phyloP scores from a whole-genome alignment of 1,140 invertebrate genomes.

The Polypedilum vanderplanki region DNA sequence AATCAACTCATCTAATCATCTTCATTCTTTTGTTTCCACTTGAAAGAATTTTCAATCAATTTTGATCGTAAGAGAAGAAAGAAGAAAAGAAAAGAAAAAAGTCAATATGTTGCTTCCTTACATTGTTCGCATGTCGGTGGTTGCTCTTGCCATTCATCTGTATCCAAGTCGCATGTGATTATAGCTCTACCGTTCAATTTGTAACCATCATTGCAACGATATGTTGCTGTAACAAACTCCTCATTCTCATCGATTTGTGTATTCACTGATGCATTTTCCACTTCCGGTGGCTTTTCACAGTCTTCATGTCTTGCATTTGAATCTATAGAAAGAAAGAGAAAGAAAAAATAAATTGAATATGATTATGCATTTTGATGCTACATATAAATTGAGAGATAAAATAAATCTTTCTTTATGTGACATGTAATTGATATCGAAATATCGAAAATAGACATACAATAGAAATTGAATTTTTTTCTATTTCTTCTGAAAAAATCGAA shows the following conservation, averaged over 20 bases:
- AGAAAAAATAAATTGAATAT: too few relatives aligned
- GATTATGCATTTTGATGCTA: too few relatives aligned
- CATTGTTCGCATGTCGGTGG: constrained; percentile 36
- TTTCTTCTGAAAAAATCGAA: not conserved
- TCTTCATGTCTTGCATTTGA: constrained; percentile 30
- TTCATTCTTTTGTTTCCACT: too few relatives aligned
- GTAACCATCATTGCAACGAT: constrained; percentile 37
- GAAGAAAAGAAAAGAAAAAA: too few relatives aligned
- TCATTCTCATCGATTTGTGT: constrained; percentile 32
- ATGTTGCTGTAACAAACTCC: constrained; percentile 35
- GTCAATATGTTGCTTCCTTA: constrained; percentile 25
- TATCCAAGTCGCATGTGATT: constrained; percentile 36
- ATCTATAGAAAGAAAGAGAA: not conserved
- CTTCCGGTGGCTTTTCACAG: constrained; percentile 35
- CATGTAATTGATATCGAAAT: not conserved
- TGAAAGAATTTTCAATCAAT: too few relatives aligned
- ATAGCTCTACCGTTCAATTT: constrained; percentile 34
- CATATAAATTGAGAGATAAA: too few relatives aligned
- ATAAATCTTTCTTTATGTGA: not conserved
- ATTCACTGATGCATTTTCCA: constrained; percentile 33
- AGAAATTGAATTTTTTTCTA: not conserved
- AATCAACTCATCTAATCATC: too few relatives aligned
- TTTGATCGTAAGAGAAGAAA: too few relatives aligned
- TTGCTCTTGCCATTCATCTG: constrained; percentile 39
- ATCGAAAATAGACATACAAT: not conserved